Evolutionary conservation across 2,113 vertebrate species (phyloP), one percentile per base, ranked within the genome.

Genomic region (Nerophis lumbriciformis): DNA sequence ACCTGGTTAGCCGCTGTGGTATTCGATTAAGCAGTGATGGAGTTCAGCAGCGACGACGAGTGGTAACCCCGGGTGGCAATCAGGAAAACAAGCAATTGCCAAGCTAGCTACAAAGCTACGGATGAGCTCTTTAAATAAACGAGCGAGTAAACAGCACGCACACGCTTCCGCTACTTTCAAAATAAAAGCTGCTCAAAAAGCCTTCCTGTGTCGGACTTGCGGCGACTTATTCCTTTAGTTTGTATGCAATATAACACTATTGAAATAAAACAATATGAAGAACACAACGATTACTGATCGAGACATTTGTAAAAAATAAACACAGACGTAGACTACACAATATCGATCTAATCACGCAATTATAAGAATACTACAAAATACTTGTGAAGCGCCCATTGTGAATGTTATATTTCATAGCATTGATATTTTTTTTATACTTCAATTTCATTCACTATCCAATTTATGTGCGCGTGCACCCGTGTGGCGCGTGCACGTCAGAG

Each of bases 71-170:
- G 78, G 55, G 72, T 73, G 73, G 82, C 82, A 82, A 83, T 76
- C 72, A 84, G 65, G 76, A 89, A 78, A 87, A 90, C 88, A 91
- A 84, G 63, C 81, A 47, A 65, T 59, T 68, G 68, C 63, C 82
- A 72, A 55, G 50, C 72, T 63, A 84, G 73, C 74, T 47, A 37
- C 71, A 11, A 13, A 72, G 76, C 81, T 74, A 77, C 70, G 50
- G 48, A 75, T 5, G 11, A 66, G 65, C 54, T 49, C 72, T 75
- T 69, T 72, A 74, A 61, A 66, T 3, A 51, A 54, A 52, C 6
- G 38, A 42, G 11, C n/a, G 42, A 1, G 39, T 15, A 21, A 37
- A 69, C 45, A 70, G 61, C 70, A 77, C 76, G 58, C 78, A 69
- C 63, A 84, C 28, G 28, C 82, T 87, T 85, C 77, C 77, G 78